Conservation (phyloP, 2,888 invertebrate genomes). For the Acanthosepion lycidas region DNA sequence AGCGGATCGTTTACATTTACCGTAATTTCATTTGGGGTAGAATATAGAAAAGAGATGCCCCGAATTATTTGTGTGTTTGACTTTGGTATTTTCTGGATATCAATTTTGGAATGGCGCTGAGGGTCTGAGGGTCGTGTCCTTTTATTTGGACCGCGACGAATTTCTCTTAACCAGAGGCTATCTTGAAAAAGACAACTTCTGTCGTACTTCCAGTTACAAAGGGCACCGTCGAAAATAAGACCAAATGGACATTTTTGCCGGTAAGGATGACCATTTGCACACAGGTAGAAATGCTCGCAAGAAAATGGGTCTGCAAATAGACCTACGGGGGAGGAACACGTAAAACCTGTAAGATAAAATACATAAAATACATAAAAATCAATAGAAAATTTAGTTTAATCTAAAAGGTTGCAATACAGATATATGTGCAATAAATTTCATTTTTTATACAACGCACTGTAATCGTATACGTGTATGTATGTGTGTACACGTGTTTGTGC, state of each 20-base stretch:
- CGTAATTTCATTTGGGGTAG: not conserved
- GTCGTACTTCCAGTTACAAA: conserved; percentile 40
- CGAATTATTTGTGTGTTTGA: not conserved
- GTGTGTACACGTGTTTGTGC: no score
- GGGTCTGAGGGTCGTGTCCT: not conserved
- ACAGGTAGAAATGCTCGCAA: conserved; percentile 40
- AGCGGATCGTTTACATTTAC: no score
- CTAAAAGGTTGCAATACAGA: not conserved
- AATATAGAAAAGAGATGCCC: not conserved
- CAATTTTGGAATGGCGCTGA: not conserved
- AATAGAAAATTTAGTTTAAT: not conserved
- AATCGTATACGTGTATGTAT: no score
- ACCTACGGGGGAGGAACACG: not conserved
- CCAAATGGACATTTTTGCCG: conserved; percentile 38
- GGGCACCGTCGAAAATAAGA: conserved; percentile 10
- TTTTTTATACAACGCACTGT: no score
- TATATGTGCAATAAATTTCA: not conserved
- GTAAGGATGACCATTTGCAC: not conserved
- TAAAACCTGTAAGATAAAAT: not conserved
- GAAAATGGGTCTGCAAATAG: not conserved
- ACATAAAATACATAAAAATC: not conserved
- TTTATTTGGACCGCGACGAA: not conserved
- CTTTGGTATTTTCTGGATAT: not conserved
- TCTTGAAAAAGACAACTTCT: not conserved
- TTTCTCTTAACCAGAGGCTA: not conserved